Evolutionary conservation across 2,888 invertebrate genomes (phyloP).

Genomic region (Gymnoscelis rufifasciata): DNA sequence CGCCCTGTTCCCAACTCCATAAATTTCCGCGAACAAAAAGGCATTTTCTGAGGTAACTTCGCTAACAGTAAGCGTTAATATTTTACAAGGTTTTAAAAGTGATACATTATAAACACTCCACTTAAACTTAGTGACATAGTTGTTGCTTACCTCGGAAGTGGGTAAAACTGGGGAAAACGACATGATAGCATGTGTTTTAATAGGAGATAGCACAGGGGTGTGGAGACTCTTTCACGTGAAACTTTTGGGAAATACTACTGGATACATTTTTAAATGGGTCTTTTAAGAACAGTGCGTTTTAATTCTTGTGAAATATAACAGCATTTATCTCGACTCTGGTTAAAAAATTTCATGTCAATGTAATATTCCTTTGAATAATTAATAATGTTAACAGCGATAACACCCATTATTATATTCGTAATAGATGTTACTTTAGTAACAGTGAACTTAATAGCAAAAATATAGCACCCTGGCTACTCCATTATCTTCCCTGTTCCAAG

Average conservation of each 20-base stretch:
- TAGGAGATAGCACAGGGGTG: constrained; percentile 16
- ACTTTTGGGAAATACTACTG: no score
- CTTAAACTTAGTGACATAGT: constrained; percentile 33
- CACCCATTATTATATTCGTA: no score
- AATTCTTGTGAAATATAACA: no score
- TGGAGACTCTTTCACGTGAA: constrained; percentile 20
- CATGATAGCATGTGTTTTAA: constrained; percentile 31
- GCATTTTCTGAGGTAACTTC: constrained; percentile 14
- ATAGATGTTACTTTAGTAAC: no score
- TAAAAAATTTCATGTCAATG: no score
- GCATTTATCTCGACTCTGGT: no score
- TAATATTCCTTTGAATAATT: no score
- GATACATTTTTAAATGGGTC: no score
- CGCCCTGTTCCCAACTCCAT: background rate
- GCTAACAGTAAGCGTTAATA: constrained; percentile 20
- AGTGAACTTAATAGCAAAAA: no score
- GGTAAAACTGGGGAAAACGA: constrained; percentile 28
- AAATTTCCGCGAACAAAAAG: constrained; percentile 5
- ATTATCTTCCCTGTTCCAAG: constrained; percentile 34
- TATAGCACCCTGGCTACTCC: no score
- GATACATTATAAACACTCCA: constrained; percentile 30
- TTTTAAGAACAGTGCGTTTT: no score
- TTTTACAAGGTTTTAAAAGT: constrained; percentile 29
- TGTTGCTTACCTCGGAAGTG: constrained; percentile 31
- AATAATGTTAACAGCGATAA: no score